Base-by-base conservation (phyloP, 92 coral and sea anemone genomes). In the Blastomussa wellsi region DNA sequence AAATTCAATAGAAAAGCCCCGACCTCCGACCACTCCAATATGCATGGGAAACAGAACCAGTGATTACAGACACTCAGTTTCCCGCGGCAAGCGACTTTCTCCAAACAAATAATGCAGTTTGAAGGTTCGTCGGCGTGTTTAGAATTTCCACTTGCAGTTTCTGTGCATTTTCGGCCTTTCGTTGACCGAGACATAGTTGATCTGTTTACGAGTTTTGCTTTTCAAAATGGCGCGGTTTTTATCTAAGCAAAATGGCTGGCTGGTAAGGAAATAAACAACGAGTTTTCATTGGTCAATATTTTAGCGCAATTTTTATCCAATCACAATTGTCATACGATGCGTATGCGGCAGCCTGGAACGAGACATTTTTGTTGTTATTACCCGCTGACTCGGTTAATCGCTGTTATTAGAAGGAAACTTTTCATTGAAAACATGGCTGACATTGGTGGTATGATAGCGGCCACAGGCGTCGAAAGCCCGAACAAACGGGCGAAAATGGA, bases 401-500 rank as follows among this genome's bases (percentile, higher is more conserved):
- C 90, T 86, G 96, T 82, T 81, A 89, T 87, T 89, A 90, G 89
- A 86, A 89, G 95, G 91, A 90, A 93, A 84, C 89, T 82, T 92
- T 90, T 86, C 95, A 82, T 79, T 89, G 94, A 92, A 89, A 95
- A 93, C 98, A 93, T 91, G 95, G 95, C 97, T 86, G 96, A 89
- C 74, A 90, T 93, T 73, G 94, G 91, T 92, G 95, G 94, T 53
- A 94, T 97, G 97, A 85, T 97, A 92, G 95, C 98, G 79, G 37
- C 74, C 36, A 44, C 88, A 19, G 98, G 96, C 72, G 92, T 94
- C 88, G 99, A 97, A 87, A 94, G 97, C 91, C 99, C 99, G 74
- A 93, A 97, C 88, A 97, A 97, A 89, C 95, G 98, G 97, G 98
- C 99, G 66, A 97, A 97, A 90, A 97, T 97, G 91, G 99, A 97